phyloP scores from a whole-genome alignment of 2,797 vertebrate genomes.

The Sarcoramphus papa region DNA sequence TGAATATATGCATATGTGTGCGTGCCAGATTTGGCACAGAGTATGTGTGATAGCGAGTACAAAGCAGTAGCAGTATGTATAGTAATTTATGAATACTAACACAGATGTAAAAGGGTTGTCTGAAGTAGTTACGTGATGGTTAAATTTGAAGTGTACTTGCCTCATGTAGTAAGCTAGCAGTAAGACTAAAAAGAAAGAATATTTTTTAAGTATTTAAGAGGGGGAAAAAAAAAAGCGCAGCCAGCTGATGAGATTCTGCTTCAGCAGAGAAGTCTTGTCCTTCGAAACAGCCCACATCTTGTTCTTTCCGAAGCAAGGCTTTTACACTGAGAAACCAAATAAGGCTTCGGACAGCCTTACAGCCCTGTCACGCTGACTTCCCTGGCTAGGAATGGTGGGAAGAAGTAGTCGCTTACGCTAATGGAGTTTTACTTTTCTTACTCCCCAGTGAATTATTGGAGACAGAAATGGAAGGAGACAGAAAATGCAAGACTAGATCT shows the following conservation, averaged over 20 bases:
- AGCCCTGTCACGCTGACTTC: neutral
- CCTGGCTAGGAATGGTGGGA: neutral
- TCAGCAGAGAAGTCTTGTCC: neutral
- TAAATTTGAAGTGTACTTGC: neutral
- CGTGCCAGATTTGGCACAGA: neutral
- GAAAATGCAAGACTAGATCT: neutral
- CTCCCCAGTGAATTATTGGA: neutral
- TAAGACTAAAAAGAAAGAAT: neutral
- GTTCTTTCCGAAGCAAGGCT: neutral
- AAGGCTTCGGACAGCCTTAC: neutral
- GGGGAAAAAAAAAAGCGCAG: neutral
- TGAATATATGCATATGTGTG: rapidly evolving
- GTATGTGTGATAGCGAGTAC: rapidly evolving
- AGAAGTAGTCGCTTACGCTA: neutral
- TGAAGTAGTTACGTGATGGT: neutral
- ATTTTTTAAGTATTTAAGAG: neutral
- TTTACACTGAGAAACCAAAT: neutral
- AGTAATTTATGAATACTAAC: neutral
- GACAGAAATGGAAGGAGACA: neutral
- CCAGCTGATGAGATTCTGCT: neutral
- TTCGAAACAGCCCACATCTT: neutral
- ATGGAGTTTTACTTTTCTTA: neutral
- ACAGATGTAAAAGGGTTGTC: neutral
- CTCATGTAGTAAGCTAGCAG: neutral
- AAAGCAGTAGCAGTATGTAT: neutral